Conservation (phyloP, 2,113 vertebrate species). For the Pluvialis apricaria region DNA sequence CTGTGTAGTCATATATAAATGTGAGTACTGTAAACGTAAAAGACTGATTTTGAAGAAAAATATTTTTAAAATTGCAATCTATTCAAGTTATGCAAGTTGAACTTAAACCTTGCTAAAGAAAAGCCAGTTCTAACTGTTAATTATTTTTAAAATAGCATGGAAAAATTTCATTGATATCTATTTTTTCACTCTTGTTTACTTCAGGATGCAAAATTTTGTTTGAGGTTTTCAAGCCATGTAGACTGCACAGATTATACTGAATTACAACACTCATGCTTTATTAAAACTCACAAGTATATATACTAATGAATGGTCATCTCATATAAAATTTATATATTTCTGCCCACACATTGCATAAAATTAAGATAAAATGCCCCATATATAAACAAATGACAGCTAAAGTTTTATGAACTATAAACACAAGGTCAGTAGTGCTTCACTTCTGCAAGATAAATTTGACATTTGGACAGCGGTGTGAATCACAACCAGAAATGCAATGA, state of each 20-base stretch:
- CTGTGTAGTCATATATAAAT: not conserved
- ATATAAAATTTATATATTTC: slow-evolving; percentile 3
- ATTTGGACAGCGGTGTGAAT: not conserved
- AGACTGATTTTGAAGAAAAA: not conserved
- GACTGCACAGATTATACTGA: not conserved
- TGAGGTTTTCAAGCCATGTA: not conserved
- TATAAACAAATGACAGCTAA: not conserved
- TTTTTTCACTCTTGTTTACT: not conserved
- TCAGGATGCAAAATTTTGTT: not conserved
- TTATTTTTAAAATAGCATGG: not conserved
- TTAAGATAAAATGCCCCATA: not conserved
- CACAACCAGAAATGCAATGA: not conserved
- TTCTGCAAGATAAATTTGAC: slow-evolving; percentile 6
- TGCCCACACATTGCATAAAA: not conserved
- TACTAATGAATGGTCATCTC: slow-evolving; percentile 7
- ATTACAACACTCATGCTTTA: not conserved
- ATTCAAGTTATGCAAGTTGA: not conserved
- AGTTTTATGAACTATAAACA: slow-evolving; percentile 40
- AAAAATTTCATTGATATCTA: not conserved
- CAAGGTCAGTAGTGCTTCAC: slow-evolving; percentile 2
- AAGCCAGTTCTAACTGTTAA: not conserved
- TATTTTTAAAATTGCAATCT: not conserved
- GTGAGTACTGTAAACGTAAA: not conserved
- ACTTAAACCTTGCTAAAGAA: not conserved
- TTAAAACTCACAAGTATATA: not conserved